Percentiles rank a stretch among this genome's conserved stretches.
Conservation (phyloP, 2,888 invertebrate species). For the Ophraella communa region DNA sequence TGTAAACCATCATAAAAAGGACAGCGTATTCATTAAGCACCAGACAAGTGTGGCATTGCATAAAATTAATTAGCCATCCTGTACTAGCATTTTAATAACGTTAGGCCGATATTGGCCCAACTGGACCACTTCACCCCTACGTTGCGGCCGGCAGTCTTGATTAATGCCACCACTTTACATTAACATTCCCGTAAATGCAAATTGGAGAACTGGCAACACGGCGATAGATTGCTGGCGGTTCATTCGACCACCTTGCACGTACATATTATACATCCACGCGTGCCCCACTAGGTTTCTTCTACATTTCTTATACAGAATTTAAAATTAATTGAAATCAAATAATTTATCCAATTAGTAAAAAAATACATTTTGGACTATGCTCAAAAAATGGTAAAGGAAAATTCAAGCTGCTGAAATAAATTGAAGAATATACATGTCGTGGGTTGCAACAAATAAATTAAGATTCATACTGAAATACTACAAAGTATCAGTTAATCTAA, state of each 20-base stretch:
- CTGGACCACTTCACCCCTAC: slow-evolving; percentile 55
- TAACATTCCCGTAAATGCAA: slow-evolving; percentile 60
- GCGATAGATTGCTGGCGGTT: slow-evolving; percentile 7
- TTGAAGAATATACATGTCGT: no score
- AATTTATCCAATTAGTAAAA: no score
- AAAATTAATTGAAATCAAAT: not conserved
- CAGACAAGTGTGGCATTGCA: slow-evolving; percentile 61
- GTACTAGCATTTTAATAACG: slow-evolving; percentile 59
- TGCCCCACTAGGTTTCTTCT: not conserved
- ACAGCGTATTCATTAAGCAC: slow-evolving; percentile 59
- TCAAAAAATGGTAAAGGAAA: no score
- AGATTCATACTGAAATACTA: no score
- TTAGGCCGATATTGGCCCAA: slow-evolving; percentile 42
- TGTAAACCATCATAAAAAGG: slow-evolving; percentile 49
- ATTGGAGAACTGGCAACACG: slow-evolving; percentile 42
- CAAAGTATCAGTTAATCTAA: no score
- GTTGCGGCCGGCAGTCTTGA: slow-evolving; percentile 57
- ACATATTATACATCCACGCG: not conserved
- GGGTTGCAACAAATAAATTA: no score
- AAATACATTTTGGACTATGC: no score
- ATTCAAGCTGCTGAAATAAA: no score
- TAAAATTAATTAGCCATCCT: slow-evolving; percentile 61
- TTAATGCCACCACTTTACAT: slow-evolving; percentile 61
- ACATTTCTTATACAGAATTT: not conserved
- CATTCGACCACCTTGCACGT: not conserved